Percentiles rank a stretch among this genome's conserved stretches.
These are phyloP conservation scores for Seira sanloemensis DNA, from an alignment of 2,888 invertebrate species.

Conservation along the genomic window DNA sequence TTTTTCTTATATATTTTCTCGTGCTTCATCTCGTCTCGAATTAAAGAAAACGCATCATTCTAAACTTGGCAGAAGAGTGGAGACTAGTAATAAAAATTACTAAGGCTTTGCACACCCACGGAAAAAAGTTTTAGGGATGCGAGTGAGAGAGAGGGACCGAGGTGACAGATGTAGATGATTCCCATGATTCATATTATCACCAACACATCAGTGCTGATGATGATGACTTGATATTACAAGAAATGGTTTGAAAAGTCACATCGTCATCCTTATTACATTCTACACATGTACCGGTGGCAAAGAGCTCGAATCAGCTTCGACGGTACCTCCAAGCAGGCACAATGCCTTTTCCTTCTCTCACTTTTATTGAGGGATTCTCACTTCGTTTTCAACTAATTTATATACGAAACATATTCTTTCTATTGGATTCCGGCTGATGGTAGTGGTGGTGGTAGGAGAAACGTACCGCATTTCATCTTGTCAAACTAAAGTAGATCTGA, in stretches of 20 bases:
- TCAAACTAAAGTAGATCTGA: background rate
- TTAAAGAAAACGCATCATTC: too few relatives aligned
- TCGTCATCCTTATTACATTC: conserved; percentile 41
- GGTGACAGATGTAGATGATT: conserved; percentile 58
- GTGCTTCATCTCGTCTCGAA: background rate
- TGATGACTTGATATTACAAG: background rate
- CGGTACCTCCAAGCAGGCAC: background rate
- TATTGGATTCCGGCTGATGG: background rate
- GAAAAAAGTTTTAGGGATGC: conserved; percentile 12
- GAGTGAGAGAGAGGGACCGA: too few relatives aligned
- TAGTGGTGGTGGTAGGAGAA: background rate
- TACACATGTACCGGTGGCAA: background rate
- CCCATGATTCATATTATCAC: conserved; percentile 60
- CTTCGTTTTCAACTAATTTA: background rate
- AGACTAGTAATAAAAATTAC: background rate
- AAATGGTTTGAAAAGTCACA: conserved; percentile 38
- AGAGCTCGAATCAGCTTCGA: too few relatives aligned
- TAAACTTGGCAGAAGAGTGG: background rate
- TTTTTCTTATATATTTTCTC: background rate
- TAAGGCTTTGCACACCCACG: background rate
- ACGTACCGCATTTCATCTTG: background rate
- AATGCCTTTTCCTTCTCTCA: too few relatives aligned
- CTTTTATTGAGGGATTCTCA: background rate
- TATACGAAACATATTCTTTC: background rate
- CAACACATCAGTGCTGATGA: conserved; percentile 33